A percentile compares a stretch with the other conserved stretches of the same genome.
Evolutionary conservation across 2,797 vertebrate genomes (phyloP).

Genomic region (Ctenopoma kingsleyae): DNA sequence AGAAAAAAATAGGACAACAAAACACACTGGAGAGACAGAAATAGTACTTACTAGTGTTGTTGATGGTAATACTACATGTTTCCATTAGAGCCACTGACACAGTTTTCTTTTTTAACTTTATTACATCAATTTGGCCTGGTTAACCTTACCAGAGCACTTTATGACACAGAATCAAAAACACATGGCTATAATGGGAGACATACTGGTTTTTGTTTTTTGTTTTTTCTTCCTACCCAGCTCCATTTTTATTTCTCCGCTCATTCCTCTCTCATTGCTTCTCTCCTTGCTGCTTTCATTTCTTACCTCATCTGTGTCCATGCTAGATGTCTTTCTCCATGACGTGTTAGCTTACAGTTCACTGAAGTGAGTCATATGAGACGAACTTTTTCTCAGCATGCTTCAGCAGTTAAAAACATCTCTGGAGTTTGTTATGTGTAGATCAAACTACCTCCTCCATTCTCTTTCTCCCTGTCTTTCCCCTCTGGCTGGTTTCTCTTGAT

Average conservation of each 20-base stretch:
- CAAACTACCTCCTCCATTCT: slow-evolving; percentile 33
- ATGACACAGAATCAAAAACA: slow-evolving; percentile 34
- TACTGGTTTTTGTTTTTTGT: not conserved
- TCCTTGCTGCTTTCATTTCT: slow-evolving; percentile 8
- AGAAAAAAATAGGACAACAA: not conserved
- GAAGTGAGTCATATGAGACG: slow-evolving; percentile 38
- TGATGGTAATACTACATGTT: not conserved
- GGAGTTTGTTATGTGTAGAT: slow-evolving; percentile 33
- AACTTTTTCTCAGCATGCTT: slow-evolving; percentile 25
- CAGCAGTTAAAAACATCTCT: slow-evolving; percentile 9
- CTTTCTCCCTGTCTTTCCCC: slow-evolving; percentile 1
- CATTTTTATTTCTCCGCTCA: slow-evolving; percentile 26
- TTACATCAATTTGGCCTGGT: slow-evolving; percentile 10
- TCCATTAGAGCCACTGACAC: not conserved
- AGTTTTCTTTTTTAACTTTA: not conserved
- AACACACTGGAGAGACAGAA: not conserved
- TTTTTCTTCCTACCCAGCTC: slow-evolving; percentile 9
- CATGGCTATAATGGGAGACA: slow-evolving; percentile 21
- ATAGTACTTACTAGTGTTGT: not conserved
- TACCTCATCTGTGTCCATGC: slow-evolving; percentile 19
- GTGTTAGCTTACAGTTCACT: slow-evolving; percentile 24
- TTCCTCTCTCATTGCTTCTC: slow-evolving; percentile 19
- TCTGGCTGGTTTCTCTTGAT: slow-evolving; percentile 15
- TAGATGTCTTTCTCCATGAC: slow-evolving; percentile 22
- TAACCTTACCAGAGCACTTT: slow-evolving; percentile 24